A percentile compares a stretch with the other conserved stretches of the same genome.
Evolutionary conservation across 2,888 invertebrate species (phyloP).

Genomic region (Notocelia uddmanniana): DNA sequence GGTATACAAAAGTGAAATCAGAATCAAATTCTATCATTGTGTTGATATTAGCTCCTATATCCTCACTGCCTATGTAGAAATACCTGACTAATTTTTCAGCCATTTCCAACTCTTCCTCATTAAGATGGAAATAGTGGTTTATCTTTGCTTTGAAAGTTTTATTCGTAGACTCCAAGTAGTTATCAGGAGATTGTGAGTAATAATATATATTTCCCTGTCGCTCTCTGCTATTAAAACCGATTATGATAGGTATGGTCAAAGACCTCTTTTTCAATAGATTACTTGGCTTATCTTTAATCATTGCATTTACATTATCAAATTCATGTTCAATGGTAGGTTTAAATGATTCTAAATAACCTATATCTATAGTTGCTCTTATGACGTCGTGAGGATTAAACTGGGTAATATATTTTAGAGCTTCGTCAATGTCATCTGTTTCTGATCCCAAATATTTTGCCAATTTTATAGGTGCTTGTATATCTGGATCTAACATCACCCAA

Average conservation of each 20-base stretch:
- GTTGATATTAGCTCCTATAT: conserved; percentile 49
- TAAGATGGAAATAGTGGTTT: conserved; percentile 48
- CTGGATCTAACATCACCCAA: conserved; percentile 44
- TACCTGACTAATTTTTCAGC: conserved; percentile 47
- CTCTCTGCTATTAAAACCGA: conserved; percentile 38
- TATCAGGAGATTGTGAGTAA: conserved; percentile 46
- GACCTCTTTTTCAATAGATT: conserved; percentile 10
- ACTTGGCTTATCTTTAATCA: conserved; percentile 35
- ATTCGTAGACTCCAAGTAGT: conserved; percentile 47
- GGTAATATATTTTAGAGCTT: conserved; percentile 44
- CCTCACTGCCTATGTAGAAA: conserved; percentile 66
- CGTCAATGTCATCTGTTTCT: conserved; percentile 44
- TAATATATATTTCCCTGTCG: conserved; percentile 8
- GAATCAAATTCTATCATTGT: conserved; percentile 59
- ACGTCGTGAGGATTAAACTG: conserved; percentile 33
- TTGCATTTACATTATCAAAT: conserved; percentile 30
- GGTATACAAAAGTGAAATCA: conserved; percentile 55
- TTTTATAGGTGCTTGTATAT: conserved; percentile 45
- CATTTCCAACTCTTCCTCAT: conserved; percentile 46
- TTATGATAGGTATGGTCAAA: conserved; percentile 22
- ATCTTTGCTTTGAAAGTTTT: conserved; percentile 51
- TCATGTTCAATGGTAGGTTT: conserved; percentile 24
- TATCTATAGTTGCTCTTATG: conserved; percentile 17
- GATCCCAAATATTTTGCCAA: conserved; percentile 47
- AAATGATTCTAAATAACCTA: conserved; percentile 32